These are phyloP conservation scores for Contarinia nasturtii DNA, from an alignment of 1,140 invertebrate genomes.

Conservation along the genomic window DNA sequence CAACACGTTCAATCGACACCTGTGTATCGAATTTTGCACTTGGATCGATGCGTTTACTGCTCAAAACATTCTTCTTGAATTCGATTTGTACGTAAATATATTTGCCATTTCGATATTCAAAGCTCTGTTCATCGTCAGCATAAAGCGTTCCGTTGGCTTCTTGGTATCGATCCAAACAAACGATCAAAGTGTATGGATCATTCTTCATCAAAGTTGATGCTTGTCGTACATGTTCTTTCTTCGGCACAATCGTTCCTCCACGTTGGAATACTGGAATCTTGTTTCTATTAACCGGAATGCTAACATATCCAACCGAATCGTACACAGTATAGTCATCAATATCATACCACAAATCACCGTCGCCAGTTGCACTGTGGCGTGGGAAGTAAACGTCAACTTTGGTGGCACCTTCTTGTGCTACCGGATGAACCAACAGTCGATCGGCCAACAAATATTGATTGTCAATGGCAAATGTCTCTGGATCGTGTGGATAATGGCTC, in stretches of 20 bases:
- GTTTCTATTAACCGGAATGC: slow-evolving; percentile 43
- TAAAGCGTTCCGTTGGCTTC: slow-evolving; percentile 69
- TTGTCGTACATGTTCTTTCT: slow-evolving; percentile 76
- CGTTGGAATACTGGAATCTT: slow-evolving; percentile 89
- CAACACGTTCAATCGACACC: slow-evolving; percentile 73
- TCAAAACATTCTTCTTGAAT: slow-evolving; percentile 44
- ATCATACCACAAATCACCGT: slow-evolving; percentile 72
- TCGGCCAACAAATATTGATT: slow-evolving; percentile 65
- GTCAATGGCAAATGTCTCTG: slow-evolving; percentile 60
- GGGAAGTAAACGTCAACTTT: slow-evolving; percentile 82
- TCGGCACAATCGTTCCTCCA: slow-evolving; percentile 82
- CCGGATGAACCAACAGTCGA: slow-evolving; percentile 68
- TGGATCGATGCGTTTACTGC: slow-evolving; percentile 41
- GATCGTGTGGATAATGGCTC: slow-evolving; percentile 74
- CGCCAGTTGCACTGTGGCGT: slow-evolving; percentile 31
- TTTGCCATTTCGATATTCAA: slow-evolving; percentile 62
- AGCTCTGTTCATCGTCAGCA: slow-evolving; percentile 81
- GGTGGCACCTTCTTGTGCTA: slow-evolving; percentile 56
- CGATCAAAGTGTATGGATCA: slow-evolving; percentile 82
- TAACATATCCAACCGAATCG: slow-evolving; percentile 32
- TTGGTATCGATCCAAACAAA: slow-evolving; percentile 54
- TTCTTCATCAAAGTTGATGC: slow-evolving; percentile 66
- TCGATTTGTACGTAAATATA: slow-evolving; percentile 52
- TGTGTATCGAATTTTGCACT: slow-evolving; percentile 45
- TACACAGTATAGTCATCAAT: slow-evolving; percentile 55